Evolutionary conservation across 2,113 vertebrate species (phyloP).

Genomic region (Hiodon tergisus): DNA sequence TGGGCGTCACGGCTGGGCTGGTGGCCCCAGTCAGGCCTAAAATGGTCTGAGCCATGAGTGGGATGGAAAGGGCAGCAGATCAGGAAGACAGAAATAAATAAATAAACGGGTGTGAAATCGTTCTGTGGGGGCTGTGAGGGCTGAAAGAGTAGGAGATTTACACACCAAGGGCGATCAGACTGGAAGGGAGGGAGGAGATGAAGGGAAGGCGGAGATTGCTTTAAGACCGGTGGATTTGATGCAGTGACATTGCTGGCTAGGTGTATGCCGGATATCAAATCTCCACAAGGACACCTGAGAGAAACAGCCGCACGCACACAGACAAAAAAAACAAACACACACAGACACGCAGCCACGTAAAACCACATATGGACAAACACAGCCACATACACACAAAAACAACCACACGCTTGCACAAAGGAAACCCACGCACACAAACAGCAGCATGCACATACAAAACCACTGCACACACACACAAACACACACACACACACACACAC

Average conservation of each 20-base stretch:
- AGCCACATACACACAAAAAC: background rate
- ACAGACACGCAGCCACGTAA: background rate
- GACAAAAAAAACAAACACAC: background rate
- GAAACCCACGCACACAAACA: background rate
- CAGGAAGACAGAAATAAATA: conserved; percentile 5
- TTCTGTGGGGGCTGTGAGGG: conserved; percentile 20
- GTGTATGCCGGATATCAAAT: conserved; percentile 86
- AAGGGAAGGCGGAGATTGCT: conserved; percentile 45
- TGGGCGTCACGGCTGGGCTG: conserved; percentile 13
- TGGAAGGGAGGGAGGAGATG: background rate
- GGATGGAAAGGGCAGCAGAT: conserved; percentile 8
- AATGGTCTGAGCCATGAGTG: background rate
- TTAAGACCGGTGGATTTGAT: conserved; percentile 56
- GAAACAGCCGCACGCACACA: background rate
- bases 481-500: background rate
- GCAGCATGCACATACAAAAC: background rate
- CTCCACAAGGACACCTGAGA: conserved; percentile 73
- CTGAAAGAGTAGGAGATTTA: conserved; percentile 52
- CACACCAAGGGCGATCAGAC: conserved; percentile 41
- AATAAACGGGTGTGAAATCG: conserved; percentile 8
- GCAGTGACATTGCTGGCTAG: conserved; percentile 78
- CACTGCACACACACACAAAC: background rate
- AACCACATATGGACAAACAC: background rate
- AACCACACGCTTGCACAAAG: background rate
- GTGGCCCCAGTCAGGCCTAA: conserved; percentile 21